These are phyloP conservation scores for Drosophila busckii DNA, from an alignment of 1,140 invertebrate genomes.

Conservation along the genomic window DNA sequence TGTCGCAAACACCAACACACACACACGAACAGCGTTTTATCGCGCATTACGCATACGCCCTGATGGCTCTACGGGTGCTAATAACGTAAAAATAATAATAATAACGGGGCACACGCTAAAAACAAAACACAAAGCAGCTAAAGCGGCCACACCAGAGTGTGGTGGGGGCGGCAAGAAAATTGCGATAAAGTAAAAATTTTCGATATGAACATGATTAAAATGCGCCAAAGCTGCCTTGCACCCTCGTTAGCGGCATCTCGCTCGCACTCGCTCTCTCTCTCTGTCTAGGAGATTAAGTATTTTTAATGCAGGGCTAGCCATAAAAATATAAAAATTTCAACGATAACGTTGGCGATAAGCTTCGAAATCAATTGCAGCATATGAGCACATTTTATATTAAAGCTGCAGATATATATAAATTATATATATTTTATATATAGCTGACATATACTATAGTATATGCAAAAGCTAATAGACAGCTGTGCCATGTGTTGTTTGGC, in stretches of 20 bases:
- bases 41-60: slow-evolving; percentile 70
- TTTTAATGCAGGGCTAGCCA: slow-evolving; percentile 73
- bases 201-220: slow-evolving; percentile 72
- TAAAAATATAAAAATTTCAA: slow-evolving; percentile 76
- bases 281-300: slow-evolving; percentile 69
- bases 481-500: slow-evolving; percentile 22
- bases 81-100: slow-evolving; percentile 68
- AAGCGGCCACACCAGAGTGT: too few relatives aligned
- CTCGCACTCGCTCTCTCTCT: slow-evolving; percentile 19
- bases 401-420: slow-evolving; percentile 15
- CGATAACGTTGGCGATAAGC: slow-evolving; percentile 61
- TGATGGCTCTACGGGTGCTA: slow-evolving; percentile 67
- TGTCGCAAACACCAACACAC: slow-evolving; percentile 14
- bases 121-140: too few relatives aligned
- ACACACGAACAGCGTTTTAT: slow-evolving; percentile 43
- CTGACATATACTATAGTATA: not conserved
- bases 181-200: slow-evolving; percentile 74
- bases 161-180: slow-evolving; percentile 21
- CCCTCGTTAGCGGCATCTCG: not conserved
- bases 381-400: too few relatives aligned
- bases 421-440: slow-evolving; percentile 14
- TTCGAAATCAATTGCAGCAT: slow-evolving; percentile 66
- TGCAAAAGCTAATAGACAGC: slow-evolving; percentile 20
- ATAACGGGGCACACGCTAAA: slow-evolving; percentile 36
- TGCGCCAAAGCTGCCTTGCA: slow-evolving; percentile 3